Base-by-base conservation (phyloP, 2,113 vertebrate species). In the Onychostoma macrolepis region DNA sequence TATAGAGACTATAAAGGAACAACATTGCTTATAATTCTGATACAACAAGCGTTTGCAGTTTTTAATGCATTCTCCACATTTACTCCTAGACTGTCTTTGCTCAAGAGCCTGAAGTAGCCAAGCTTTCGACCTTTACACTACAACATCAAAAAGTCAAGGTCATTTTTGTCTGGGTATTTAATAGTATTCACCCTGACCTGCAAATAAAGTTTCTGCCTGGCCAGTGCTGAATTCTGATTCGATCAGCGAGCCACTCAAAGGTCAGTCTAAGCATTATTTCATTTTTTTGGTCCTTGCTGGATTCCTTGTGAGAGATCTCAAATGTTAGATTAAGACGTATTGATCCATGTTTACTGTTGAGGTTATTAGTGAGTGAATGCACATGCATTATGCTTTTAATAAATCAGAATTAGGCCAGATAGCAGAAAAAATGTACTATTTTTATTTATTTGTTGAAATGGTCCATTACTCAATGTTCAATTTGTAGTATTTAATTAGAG, bases 241-340 rank as follows among this genome's bases (percentile, higher is more conserved):
- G 92, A 93, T 90, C 91, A 89, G 86, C 79, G 91, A 90, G 93
- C 91, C 91, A 91, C 90, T 86, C 87, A 93, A 92, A 94, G 93
- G 93, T 94, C 94, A 94, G 89, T 91, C 86, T 85, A 80, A 79
- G 74, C 88, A 93, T 93, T 93, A 90, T 88, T 91, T 91, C 91
- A 86, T 75, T 87, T 89, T 50, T 86, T 84, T 63, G 24, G 30
- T 76, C 87, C 86, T 83, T 88, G 87, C 69, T 88, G 88, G 86
- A 87, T 85, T 88, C 56, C 65, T 88, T 86, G 33, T 76, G 43
- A 78, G 83, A 87, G 72, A 83, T 76, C 76, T 75, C 19, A 75
- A 77, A 72, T 83, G 33, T 87, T 80, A 76, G 61, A 82, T 88
- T 84, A 19, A 79, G 72, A 78, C 72, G 17, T 58, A 65, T 84